Evolutionary conservation across 2,797 vertebrate species (phyloP).

Genomic region (Protosalanx chinensis): DNA sequence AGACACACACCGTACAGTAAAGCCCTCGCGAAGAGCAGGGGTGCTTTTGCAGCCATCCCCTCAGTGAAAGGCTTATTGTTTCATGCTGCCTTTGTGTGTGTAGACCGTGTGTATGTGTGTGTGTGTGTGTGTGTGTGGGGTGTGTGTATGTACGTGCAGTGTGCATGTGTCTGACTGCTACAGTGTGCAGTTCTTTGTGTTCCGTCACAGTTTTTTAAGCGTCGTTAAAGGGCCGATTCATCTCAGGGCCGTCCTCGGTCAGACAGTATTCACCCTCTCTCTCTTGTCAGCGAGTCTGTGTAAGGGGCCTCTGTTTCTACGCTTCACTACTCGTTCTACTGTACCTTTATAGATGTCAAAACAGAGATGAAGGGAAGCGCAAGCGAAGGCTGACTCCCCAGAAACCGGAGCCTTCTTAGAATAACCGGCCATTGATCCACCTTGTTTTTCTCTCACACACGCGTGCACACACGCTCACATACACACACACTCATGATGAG

Average conservation of each 20-base stretch:
- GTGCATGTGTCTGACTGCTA: not conserved
- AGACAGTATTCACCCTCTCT: not conserved
- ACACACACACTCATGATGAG: constrained; percentile 2
- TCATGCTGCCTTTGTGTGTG: constrained; percentile 46
- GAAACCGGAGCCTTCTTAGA: not conserved
- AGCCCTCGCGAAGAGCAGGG: not conserved
- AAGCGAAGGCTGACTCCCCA: not conserved
- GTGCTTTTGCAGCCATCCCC: constrained; percentile 24
- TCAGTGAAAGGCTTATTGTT: not conserved
- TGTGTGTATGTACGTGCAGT: not conserved
- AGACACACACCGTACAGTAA: not conserved
- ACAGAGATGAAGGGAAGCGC: not conserved
- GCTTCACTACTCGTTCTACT: not conserved
- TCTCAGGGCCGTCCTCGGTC: constrained; percentile 32
- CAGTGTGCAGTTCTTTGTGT: constrained; percentile 50
- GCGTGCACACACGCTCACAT: not conserved
- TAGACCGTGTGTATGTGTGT: not conserved
- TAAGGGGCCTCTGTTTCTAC: not conserved
- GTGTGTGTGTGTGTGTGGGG: constrained; percentile 9
- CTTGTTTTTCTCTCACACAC: not conserved
- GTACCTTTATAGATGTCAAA: not conserved
- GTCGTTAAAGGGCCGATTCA: constrained; percentile 58
- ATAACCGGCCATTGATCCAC: not conserved
- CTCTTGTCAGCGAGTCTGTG: not conserved
- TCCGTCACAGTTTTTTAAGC: constrained; percentile 59